Evolutionary conservation across 2,888 invertebrate species (phyloP).

Genomic region (Ommatoiulus sabulosus): DNA sequence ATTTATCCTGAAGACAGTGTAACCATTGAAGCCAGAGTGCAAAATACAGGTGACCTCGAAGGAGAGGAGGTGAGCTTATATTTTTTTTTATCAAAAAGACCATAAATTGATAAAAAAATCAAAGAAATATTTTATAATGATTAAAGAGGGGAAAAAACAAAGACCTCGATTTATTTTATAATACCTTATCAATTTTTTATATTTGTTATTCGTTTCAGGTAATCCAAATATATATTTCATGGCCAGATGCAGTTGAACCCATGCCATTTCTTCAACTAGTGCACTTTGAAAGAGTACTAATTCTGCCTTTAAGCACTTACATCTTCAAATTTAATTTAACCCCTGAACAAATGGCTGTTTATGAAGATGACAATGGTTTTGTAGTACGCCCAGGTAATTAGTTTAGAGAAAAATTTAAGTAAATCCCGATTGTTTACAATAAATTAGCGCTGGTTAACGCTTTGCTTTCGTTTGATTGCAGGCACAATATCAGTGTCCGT

Average conservation of each 20-base stretch:
- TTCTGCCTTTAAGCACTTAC: constrained; percentile 52
- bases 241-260: constrained; percentile 53
- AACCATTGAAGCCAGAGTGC: constrained; percentile 50
- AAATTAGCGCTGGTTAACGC: not conserved
- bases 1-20: constrained; percentile 52
- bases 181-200: not conserved
- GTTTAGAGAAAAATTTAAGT: not conserved
- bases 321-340: constrained; percentile 26
- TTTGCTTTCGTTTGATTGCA: not conserved
- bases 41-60: constrained; percentile 55
- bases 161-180: not conserved
- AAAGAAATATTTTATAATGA: too few species aligned
- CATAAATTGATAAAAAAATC: too few species aligned
- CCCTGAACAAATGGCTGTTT: constrained; percentile 57
- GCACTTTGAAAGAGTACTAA: constrained; percentile 57
- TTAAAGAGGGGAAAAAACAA: not conserved
- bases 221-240: constrained; percentile 59
- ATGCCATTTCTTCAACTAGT: constrained; percentile 58
- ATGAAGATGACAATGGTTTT: constrained; percentile 56
- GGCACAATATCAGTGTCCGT: constrained; percentile 57
- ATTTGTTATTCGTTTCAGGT: constrained; percentile 53
- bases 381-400: constrained; percentile 57
- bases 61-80: constrained; percentile 58
- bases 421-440: not conserved
- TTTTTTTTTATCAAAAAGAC: constrained; percentile 25